Evolutionary conservation across 2,113 vertebrate genomes (phyloP), one percentile per base, ranked within the genome.

Genomic region (Aegithalos caudatus): DNA sequence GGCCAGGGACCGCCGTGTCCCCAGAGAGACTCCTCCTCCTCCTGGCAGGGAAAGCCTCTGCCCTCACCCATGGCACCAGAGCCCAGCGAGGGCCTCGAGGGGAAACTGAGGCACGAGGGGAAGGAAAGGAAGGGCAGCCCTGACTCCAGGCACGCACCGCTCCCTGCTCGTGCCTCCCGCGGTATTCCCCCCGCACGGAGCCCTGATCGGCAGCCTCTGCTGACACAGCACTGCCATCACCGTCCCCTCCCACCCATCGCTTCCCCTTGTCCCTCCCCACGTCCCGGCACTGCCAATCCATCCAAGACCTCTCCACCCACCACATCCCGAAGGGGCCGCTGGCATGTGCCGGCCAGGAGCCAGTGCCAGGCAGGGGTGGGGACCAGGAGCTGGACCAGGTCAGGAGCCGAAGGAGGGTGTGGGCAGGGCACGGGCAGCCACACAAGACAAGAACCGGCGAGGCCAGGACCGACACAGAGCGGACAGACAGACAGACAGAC

Each of bases 401-500:
- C 5, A 14, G 86, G 96, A 91, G 69, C 29, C 21, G 28, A 57
- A 96, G 72, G 79, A 87, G 79, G 81, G 86, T 19, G 47, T 79
- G 81, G 96, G 87, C 91, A 92, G 89, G 78, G 91, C 44, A 11
- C 7, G 54, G 95, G 98, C 98, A 99, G 99, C 98, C 98, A 99
- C 98, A 98, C 94, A 97, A 96, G 98, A 98, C 98, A 98, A 81
- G 97, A 97, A 98, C 97, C 60, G 95, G 97, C 96, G 98, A 88
- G 96, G 98, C 98, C 93, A 94, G 96, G 95, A 98, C 97, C 88
- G 93, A 98, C 98, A 98, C 95, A 98, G 97, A 98, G 98, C 97
- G 38, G 97, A 98, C 97, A 98, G 97, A 99, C 99, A 99, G 98
- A 99, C 98, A 98, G 97, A 99, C 98, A 99, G 98, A 96, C 84